Base-by-base conservation (phyloP, 2,113 vertebrate genomes). In the Noctilio leporinus region DNA sequence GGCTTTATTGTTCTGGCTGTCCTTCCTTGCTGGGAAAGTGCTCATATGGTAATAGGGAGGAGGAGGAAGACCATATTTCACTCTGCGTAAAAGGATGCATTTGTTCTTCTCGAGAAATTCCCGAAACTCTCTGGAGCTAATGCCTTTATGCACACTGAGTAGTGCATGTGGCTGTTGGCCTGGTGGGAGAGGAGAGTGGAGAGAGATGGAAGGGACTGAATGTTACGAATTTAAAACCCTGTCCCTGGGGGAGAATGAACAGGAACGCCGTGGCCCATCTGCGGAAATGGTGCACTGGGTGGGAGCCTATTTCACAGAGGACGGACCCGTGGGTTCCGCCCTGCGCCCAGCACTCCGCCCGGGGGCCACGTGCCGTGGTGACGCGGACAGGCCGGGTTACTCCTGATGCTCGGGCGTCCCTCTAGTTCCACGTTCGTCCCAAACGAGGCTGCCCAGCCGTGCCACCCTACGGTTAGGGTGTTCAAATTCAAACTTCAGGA, bases 321-420 rank as follows among this genome's bases (percentile, higher is more conserved):
- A 20, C 0, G 38, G 35, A 1, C 43, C 28, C 0, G 64, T 8
- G 11, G 20, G 8, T 38, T n/a, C 76, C 51, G 7, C n/a, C 40
- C 8, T 1, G 26, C 16, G 62, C 2, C 0, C 26, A 40, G 57
- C n/a, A 8, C 55, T 1, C 0, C 62, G 30, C 49, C 0, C 3
- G 53, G 43, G 4, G 38, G 20, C n/a, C 38, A 6, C 0, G 6
- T 0, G 5, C n/a, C 28, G 1, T 0, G 4, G 51, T 20, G 9
- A 38, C 77, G 3, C 4, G 17, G 10, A 4, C 1, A 0, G 19
- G 1, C 35, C 33, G 11, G 10, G 35, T 7, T 45, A 4, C 0
- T 3, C 28, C 30, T 11, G 1, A 26, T 7, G 26, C 16, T 30
- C 9, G n/a, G 84, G n/a, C 4, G 4, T 7, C 45, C n/a, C 8